Evolutionary conservation across 2,888 invertebrate genomes (phyloP).

Genomic region (Nomada ferruginata): DNA sequence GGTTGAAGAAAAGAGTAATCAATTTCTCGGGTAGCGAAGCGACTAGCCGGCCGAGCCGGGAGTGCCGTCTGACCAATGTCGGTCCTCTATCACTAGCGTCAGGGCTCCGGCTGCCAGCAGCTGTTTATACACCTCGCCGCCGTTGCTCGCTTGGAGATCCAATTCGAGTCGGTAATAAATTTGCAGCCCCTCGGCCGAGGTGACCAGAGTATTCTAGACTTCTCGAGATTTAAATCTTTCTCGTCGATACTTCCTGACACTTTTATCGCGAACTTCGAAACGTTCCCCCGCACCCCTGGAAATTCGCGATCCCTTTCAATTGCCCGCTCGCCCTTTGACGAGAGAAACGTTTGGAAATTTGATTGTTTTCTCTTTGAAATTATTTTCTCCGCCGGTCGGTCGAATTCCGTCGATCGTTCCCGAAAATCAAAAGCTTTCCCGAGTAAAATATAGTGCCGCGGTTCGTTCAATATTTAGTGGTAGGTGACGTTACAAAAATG

Average conservation of each 20-base stretch:
- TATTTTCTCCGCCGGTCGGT: no score
- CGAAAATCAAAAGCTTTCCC: background rate
- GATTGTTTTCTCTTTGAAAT: no score
- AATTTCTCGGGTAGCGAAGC: background rate
- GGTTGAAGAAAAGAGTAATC: background rate
- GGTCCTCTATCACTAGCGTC: conserved; percentile 46
- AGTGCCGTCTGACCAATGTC: conserved; percentile 50
- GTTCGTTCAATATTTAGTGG: conserved; percentile 9
- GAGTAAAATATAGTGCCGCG: background rate
- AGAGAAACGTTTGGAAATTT: no score
- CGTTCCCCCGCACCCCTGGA: background rate
- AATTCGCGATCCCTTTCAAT: background rate
- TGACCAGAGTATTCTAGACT: conserved; percentile 15
- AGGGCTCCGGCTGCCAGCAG: conserved; percentile 25
- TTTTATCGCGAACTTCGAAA: conserved; percentile 10
- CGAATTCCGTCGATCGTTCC: background rate
- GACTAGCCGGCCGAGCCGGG: conserved; percentile 19
- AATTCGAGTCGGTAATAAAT: conserved; percentile 48
- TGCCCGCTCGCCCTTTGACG: no score
- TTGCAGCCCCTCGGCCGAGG: background rate
- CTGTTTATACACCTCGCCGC: conserved; percentile 36
- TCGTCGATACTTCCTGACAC: background rate
- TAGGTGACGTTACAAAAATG: conserved; percentile 14
- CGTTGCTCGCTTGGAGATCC: conserved; percentile 26
- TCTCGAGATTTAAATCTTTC: conserved; percentile 14